phyloP scores from a whole-genome alignment of 2,888 invertebrate genomes.

The Euproctis similis region DNA sequence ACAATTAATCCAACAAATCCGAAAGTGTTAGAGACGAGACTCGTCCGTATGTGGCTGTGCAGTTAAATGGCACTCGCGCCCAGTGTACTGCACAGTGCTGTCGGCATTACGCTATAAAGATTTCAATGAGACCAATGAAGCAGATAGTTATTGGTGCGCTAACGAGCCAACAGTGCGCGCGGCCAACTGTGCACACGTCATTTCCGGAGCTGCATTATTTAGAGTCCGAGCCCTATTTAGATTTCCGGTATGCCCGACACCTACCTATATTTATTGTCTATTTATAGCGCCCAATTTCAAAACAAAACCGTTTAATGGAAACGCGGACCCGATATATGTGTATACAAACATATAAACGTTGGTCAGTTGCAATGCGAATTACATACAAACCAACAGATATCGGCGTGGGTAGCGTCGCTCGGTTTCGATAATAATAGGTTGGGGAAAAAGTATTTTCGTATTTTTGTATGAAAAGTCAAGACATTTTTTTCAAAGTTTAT shows the following conservation, averaged over 20 bases:
- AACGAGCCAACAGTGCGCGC: conserved; percentile 31
- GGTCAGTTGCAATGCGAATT: background rate
- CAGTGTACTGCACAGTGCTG: conserved; percentile 12
- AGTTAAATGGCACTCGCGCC: too few species aligned
- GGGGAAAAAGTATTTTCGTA: too few species aligned
- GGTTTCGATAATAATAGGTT: too few species aligned
- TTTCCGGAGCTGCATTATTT: conserved; percentile 40
- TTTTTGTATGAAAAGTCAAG: too few species aligned
- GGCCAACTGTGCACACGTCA: conserved; percentile 34
- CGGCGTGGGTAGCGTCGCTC: too few species aligned
- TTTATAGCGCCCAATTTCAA: conserved; percentile 8
- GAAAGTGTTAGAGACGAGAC: conserved; percentile 10
- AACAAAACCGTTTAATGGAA: too few species aligned
- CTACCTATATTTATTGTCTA: conserved; percentile 8
- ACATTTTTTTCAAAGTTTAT: too few species aligned
- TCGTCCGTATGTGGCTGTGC: too few species aligned
- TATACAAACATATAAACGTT: conserved; percentile 2
- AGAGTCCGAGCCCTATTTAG: conserved; percentile 32
- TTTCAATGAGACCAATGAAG: conserved; percentile 26
- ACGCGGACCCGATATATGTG: background rate
- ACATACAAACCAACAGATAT: too few species aligned
- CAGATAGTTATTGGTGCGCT: conserved; percentile 15
- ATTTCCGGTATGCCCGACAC: conserved; percentile 33
- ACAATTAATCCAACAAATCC: conserved; percentile 6
- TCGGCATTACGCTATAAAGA: conserved; percentile 24